A percentile compares a stretch with the other conserved stretches of the same genome.
These are phyloP conservation scores for Microtus montanus DNA, from an alignment of 2,113 vertebrate genomes.

Conservation along the genomic window DNA sequence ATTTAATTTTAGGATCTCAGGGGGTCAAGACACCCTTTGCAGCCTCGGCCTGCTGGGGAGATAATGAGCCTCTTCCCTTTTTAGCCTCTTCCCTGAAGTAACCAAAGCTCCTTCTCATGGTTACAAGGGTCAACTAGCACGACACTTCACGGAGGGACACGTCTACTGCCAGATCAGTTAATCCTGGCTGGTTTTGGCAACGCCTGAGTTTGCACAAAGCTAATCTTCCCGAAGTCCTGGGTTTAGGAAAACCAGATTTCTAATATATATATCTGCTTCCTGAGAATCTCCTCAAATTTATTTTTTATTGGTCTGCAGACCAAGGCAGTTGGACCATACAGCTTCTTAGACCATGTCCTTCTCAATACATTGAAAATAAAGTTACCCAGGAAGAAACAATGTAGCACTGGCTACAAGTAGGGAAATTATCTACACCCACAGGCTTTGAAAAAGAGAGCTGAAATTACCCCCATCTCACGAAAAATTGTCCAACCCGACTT, in stretches of 20 bases:
- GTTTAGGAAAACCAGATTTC: conserved; percentile 3
- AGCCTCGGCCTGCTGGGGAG: neutral
- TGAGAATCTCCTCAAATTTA: neutral
- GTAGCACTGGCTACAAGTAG: neutral
- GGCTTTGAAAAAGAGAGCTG: neutral
- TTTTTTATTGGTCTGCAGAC: neutral
- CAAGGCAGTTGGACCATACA: neutral
- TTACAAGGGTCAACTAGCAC: neutral
- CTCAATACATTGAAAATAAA: neutral
- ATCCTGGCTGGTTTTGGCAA: neutral
- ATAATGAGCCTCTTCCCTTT: conserved; percentile 56
- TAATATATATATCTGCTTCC: neutral
- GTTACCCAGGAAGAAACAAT: neutral
- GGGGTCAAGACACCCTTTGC: neutral
- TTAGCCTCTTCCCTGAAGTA: conserved; percentile 61
- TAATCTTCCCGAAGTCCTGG: neutral
- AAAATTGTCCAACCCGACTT: neutral
- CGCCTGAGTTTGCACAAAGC: neutral
- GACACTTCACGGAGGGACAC: neutral
- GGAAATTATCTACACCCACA: neutral
- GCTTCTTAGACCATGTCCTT: neutral
- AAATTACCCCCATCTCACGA: neutral
- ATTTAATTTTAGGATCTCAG: conserved; percentile 20
- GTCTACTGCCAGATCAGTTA: neutral
- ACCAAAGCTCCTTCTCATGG: conserved; percentile 47